phyloP scores from a whole-genome alignment of 1,140 invertebrate species.

The Calosoma granatense region DNA sequence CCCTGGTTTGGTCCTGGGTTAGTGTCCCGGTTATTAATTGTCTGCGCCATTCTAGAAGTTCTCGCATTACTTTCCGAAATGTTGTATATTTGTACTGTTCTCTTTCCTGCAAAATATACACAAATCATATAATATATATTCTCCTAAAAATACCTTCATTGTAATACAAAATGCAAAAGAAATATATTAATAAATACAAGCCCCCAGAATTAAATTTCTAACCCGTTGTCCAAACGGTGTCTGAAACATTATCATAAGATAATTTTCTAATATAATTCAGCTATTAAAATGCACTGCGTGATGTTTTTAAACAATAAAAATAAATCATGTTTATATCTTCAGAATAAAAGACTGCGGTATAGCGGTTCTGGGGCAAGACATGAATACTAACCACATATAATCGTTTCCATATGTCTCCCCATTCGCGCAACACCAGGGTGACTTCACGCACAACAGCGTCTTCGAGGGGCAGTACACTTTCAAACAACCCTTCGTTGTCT shows the following conservation, averaged over 20 bases:
- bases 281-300: too few relatives aligned
- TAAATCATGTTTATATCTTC: too few relatives aligned
- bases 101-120: slow-evolving; percentile 52
- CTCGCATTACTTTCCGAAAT: slow-evolving; percentile 77
- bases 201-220: too few relatives aligned
- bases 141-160: slow-evolving; percentile 3
- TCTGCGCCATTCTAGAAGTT: slow-evolving; percentile 72
- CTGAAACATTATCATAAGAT: too few relatives aligned
- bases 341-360: too few relatives aligned
- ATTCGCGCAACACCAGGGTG: slow-evolving; percentile 84
- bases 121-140: too few relatives aligned
- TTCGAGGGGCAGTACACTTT: slow-evolving; percentile 61
- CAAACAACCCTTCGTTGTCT: slow-evolving; percentile 60
- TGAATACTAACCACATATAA: slow-evolving; percentile 66
- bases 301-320: too few relatives aligned
- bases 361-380: too few relatives aligned
- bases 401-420: slow-evolving; percentile 84
- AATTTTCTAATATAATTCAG: too few relatives aligned
- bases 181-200: too few relatives aligned
- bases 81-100: slow-evolving; percentile 73
- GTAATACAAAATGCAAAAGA: neutral
- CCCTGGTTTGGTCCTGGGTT: slow-evolving; percentile 79
- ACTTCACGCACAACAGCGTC: slow-evolving; percentile 84
- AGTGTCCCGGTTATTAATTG: slow-evolving; percentile 76
- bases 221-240: too few relatives aligned